Evolutionary conservation across 64 coral and sea anemone genomes (phyloP).

Genomic region (Actinia tenebrosa): DNA sequence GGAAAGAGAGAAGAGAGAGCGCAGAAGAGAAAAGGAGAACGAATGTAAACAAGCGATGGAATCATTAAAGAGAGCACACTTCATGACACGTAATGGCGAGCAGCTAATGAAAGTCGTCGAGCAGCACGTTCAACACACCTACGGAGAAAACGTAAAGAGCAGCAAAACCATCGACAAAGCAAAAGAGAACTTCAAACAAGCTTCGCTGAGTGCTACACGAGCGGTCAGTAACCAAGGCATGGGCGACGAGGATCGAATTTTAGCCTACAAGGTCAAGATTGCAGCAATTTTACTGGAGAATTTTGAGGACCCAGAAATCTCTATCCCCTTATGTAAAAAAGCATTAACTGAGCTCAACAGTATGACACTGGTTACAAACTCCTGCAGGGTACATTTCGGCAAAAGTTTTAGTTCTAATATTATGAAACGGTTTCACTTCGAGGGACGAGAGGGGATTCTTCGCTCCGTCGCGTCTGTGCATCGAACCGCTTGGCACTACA

Average conservation of each 20-base stretch:
- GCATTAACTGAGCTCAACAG: neutral
- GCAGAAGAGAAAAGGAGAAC: neutral
- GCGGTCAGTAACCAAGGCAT: neutral
- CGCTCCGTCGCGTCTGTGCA: neutral
- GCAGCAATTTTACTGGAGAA: neutral
- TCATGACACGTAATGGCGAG: neutral
- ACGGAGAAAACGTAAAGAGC: neutral
- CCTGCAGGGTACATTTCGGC: neutral
- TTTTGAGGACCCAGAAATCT: neutral
- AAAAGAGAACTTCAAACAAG: neutral
- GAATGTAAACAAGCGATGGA: neutral
- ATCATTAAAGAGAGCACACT: neutral
- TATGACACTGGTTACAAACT: neutral
- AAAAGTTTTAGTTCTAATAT: neutral
- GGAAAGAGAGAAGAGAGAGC: neutral
- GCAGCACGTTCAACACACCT: neutral
- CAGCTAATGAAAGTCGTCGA: neutral
- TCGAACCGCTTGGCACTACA: neutral
- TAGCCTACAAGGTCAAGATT: slow-evolving; percentile 1
- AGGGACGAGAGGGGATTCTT: neutral
- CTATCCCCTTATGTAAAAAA: neutral
- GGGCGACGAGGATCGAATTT: neutral
- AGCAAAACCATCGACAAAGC: neutral
- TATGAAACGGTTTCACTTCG: neutral
- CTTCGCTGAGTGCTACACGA: neutral